Evolutionary conservation across 1,140 invertebrate species (phyloP).

Genomic region (Caenorhabditis briggsae): DNA sequence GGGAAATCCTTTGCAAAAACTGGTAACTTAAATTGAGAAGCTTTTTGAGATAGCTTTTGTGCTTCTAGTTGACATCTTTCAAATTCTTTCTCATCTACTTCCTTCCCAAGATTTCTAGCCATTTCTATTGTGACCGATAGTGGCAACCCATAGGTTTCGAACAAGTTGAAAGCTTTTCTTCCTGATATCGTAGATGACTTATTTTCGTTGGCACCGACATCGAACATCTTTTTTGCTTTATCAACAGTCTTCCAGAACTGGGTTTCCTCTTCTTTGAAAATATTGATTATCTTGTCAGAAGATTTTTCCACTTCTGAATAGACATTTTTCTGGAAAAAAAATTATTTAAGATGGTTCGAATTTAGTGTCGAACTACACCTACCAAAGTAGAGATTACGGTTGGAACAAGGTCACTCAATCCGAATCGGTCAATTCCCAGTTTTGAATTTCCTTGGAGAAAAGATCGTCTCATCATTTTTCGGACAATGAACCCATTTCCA

Average conservation of each 20-base stretch:
- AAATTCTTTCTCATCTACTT: conserved; percentile 33
- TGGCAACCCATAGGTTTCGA: conserved; percentile 35
- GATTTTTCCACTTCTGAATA: conserved; percentile 18
- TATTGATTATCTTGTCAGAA: neutral
- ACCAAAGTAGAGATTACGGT: conserved; percentile 52
- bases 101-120: conserved; percentile 52
- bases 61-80: conserved; percentile 33
- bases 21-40: conserved; percentile 22
- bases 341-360: neutral
- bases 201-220: neutral
- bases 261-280: conserved; percentile 47
- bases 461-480: conserved; percentile 62
- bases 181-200: neutral
- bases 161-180: conserved; percentile 15
- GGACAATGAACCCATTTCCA: conserved; percentile 81
- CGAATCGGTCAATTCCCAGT: conserved; percentile 22
- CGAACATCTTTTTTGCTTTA: conserved; percentile 57
- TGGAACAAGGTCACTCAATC: conserved; percentile 54
- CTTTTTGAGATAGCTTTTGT: conserved; percentile 15
- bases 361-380: conserved; percentile 69
- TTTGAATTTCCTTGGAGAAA: conserved; percentile 30
- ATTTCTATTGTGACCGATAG: conserved; percentile 30
- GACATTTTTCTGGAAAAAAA: conserved; percentile 17
- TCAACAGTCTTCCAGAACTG: conserved; percentile 57
- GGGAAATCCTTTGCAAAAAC: conserved; percentile 8